Conservation (phyloP, 2,113 vertebrate genomes). For the Odobenus rosmarus region DNA sequence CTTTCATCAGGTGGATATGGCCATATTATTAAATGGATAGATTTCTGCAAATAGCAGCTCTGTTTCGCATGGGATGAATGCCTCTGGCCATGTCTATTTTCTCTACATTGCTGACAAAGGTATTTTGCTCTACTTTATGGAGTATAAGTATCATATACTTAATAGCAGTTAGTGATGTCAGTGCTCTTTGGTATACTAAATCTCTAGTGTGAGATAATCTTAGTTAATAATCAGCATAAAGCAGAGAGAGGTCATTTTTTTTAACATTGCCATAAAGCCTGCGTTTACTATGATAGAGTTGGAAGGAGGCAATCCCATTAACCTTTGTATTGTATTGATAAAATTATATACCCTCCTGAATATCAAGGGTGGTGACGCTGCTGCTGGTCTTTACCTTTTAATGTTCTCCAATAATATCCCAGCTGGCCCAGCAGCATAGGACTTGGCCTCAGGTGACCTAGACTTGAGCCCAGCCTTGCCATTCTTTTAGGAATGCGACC, state of each 20-base stretch:
- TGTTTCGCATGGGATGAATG: not conserved
- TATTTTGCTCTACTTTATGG: constrained; percentile 82
- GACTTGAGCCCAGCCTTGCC: not conserved
- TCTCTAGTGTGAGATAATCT: constrained; percentile 86
- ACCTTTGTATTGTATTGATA: constrained; percentile 80
- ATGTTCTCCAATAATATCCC: not conserved
- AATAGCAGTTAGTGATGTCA: constrained; percentile 85
- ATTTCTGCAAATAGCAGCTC: constrained; percentile 61
- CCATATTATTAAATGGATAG: not conserved
- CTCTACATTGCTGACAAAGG: constrained; percentile 81
- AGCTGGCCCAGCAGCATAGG: not conserved
- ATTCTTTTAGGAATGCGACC: not conserved
- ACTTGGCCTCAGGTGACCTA: not conserved
- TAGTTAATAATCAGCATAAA: constrained; percentile 87
- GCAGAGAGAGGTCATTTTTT: constrained; percentile 85
- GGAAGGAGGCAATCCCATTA: constrained; percentile 83
- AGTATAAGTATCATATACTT: constrained; percentile 82
- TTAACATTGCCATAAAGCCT: constrained; percentile 82
- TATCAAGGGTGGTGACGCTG: not conserved
- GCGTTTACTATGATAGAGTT: constrained; percentile 73
- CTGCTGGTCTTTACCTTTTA: not conserved
- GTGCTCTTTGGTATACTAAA: constrained; percentile 83
- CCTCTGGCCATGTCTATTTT: constrained; percentile 67
- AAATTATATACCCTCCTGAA: constrained; percentile 36
- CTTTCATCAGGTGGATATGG: not conserved